Evolutionary conservation across 1,140 invertebrate genomes (phyloP).

Genomic region (Bombus vancouverensis): DNA sequence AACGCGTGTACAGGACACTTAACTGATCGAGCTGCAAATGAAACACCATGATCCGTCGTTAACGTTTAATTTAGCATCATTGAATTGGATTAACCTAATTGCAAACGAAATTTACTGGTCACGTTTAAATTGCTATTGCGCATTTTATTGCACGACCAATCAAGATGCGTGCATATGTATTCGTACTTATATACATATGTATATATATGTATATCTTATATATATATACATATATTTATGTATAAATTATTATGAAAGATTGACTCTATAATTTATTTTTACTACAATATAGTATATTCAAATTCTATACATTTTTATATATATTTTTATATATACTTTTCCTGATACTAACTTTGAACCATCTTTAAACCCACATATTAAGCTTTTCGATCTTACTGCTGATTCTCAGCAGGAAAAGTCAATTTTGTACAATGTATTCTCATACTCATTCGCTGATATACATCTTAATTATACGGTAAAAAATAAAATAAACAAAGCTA

Average conservation of each 20-base stretch:
- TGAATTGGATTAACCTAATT: slow-evolving; percentile 18
- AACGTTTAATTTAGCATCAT: slow-evolving; percentile 26
- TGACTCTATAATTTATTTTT: too few relatives aligned
- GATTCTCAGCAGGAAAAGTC: neutral
- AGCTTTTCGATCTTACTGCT: neutral
- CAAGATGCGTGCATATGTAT: neutral
- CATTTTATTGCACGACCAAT: slow-evolving; percentile 11
- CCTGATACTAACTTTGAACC: neutral
- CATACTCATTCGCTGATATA: neutral
- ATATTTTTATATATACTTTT: too few relatives aligned
- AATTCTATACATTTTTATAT: too few relatives aligned
- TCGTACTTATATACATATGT: neutral
- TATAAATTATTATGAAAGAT: neutral
- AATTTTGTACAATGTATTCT: neutral
- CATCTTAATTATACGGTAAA: too few relatives aligned
- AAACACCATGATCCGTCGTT: slow-evolving; percentile 19
- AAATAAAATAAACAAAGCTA: neutral
- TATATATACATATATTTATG: neutral
- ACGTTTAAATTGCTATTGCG: neutral
- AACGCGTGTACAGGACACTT: neutral
- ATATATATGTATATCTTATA: too few relatives aligned
- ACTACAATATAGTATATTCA: too few relatives aligned
- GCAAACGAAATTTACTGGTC: slow-evolving; percentile 11
- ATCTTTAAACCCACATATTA: neutral
- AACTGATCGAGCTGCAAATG: slow-evolving; percentile 11